Evolutionary conservation across 2,113 vertebrate species (phyloP).

Genomic region (Aramus guarauna): DNA sequence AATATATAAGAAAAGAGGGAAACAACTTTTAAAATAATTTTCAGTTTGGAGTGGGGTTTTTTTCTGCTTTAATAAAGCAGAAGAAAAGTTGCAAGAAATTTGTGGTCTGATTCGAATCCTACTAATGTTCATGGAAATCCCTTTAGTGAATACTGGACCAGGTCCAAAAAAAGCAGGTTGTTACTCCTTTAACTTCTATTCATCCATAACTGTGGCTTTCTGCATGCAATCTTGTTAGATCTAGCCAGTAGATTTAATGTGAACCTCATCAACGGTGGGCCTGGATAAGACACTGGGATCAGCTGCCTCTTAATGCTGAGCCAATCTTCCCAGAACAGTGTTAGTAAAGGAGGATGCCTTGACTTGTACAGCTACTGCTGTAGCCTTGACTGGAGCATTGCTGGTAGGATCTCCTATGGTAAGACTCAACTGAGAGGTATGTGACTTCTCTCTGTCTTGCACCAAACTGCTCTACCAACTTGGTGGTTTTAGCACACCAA

Average conservation of each 20-base stretch:
- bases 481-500: neutral
- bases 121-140: neutral
- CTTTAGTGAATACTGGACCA: neutral
- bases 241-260: neutral
- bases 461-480: neutral
- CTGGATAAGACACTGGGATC: neutral
- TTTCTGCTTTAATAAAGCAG: neutral
- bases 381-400: neutral
- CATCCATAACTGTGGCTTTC: neutral
- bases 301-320: neutral
- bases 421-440: neutral
- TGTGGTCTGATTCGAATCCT: conserved; percentile 3
- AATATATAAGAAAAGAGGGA: neutral
- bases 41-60: neutral
- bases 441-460: neutral
- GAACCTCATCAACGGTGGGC: neutral
- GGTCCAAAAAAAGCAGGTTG: conserved; percentile 26
- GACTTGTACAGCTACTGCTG: neutral
- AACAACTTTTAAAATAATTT: neutral
- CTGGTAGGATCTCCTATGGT: neutral
- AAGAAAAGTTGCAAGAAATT: conserved; percentile 9
- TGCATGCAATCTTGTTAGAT: neutral
- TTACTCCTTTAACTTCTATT: conserved; percentile 1
- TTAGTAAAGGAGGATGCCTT: neutral
- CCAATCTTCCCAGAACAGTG: neutral